Conservation (phyloP, 2,113 vertebrate genomes). For the Salvelinus namaycush region DNA sequence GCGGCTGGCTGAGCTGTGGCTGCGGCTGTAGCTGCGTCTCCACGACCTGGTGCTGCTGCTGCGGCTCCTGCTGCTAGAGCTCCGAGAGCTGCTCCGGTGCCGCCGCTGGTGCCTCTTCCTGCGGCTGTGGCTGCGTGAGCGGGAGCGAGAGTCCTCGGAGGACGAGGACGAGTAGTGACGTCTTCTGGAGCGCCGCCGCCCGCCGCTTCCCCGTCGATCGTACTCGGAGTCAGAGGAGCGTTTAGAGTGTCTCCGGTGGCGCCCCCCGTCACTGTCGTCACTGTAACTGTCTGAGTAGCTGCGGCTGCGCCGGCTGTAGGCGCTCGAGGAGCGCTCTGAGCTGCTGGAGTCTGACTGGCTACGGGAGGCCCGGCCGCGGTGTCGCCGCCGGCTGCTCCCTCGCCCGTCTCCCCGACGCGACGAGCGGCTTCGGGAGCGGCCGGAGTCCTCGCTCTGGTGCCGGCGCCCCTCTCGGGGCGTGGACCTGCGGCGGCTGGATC, state of each 20-base stretch:
- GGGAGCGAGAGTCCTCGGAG: conserved; percentile 81
- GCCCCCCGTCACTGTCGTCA: conserved; percentile 83
- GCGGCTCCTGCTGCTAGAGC: conserved; percentile 89
- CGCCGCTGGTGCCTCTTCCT: conserved; percentile 81
- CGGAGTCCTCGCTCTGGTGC: conserved; percentile 86
- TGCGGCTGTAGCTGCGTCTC: conserved; percentile 92
- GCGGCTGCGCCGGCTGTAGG: conserved; percentile 83
- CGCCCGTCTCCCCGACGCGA: conserved; percentile 76
- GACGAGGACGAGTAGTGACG: conserved; percentile 84
- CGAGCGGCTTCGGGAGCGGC: conserved; percentile 85
- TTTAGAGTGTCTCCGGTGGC: conserved; percentile 72
- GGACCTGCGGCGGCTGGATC: conserved; percentile 79
- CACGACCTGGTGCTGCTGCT: conserved; percentile 89
- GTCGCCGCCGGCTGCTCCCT: conserved; percentile 66
- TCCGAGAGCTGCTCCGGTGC: conserved; percentile 82
- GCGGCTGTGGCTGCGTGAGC: conserved; percentile 80
- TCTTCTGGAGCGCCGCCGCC: conserved; percentile 80
- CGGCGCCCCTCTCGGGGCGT: conserved; percentile 77
- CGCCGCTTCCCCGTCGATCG: conserved; percentile 78
- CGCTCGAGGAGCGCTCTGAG: conserved; percentile 87
- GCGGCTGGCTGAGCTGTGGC: conserved; percentile 85
- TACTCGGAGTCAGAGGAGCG: conserved; percentile 92
- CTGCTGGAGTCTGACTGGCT: conserved; percentile 89
- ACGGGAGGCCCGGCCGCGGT: conserved; percentile 77
- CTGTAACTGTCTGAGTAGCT: conserved; percentile 96